Conservation (phyloP, 1,140 invertebrate genomes). For the Conus ventricosus region DNA sequence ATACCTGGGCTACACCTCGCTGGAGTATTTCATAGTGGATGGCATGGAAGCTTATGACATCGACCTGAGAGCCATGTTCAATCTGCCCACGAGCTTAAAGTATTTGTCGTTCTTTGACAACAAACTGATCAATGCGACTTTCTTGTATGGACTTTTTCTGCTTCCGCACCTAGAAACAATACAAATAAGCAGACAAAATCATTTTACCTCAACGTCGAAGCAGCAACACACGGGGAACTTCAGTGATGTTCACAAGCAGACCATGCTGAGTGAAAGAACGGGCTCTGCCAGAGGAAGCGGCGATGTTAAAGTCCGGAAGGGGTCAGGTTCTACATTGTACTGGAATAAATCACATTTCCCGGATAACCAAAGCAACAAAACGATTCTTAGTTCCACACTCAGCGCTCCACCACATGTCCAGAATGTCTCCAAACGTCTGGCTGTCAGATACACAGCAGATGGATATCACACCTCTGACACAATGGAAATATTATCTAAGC, state of each 20-base stretch:
- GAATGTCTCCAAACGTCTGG: background rate
- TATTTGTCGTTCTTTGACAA: slow-evolving; percentile 7
- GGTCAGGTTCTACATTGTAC: background rate
- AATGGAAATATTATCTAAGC: background rate
- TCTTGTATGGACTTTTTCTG: background rate
- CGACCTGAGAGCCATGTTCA: background rate
- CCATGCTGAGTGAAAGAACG: background rate
- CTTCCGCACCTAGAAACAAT: background rate
- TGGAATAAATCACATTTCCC: background rate
- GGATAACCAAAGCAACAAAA: background rate
- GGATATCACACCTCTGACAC: background rate
- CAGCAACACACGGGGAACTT: background rate
- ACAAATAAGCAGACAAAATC: background rate
- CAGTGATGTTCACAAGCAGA: background rate
- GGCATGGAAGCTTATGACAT: background rate
- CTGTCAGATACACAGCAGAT: background rate
- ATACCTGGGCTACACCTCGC: slow-evolving; percentile 2
- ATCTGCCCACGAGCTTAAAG: background rate
- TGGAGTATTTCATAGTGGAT: background rate
- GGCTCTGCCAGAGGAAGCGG: background rate
- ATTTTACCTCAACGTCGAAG: background rate
- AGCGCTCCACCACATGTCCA: background rate
- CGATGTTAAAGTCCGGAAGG: background rate
- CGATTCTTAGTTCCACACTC: background rate
- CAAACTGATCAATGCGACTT: background rate